Evolutionary conservation across 2,113 vertebrate genomes (phyloP), one percentile per base, ranked within the genome.

Genomic region (Poeciliopsis retropinna): DNA sequence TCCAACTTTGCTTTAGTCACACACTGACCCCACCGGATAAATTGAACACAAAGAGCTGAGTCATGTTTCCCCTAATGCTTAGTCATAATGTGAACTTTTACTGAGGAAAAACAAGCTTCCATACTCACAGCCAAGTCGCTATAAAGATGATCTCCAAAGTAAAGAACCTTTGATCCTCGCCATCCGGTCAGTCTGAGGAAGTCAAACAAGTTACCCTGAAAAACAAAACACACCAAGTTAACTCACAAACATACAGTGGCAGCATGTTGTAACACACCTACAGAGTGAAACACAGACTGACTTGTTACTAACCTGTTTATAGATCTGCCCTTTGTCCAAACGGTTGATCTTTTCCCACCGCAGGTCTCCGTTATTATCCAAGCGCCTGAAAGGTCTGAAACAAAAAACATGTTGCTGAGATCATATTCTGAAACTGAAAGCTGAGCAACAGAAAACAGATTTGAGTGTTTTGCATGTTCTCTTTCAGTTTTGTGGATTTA

Each of bases 121-220:
- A 73, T 30, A 92, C 96, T 97, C 83, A 98, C 97, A 63, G 97
- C 97, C 60, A 99, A 93, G 88, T 99, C 97, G 0, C 97, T 99
- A 87, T 99, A 99, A 54, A 99, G 96, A 88, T 99, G 98, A 83
- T 99, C 98, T 28, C 97, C 98, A 3, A 99, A 99, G 90, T 99
- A 99, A n/a, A 99, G 95, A 64, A 99, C 98, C 0, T 94, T 97
- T 63, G 97, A 97, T 0, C 97, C 98, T 15, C 96, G 92, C 98
- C 98, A 99, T 30, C 97, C 96, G 0, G 97, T 98, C 91, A 99
- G 93, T 78, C 95, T 93, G 63, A 99, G 93, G 75, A 99, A 99
- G 80, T 99, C 97, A 72, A 96, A 96, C 70, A 99, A 93, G 84
- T 99, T 99, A 63, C 98, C 98, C 98, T 99, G 91, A 72, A 91